Evolutionary conservation across 2,888 invertebrate species (phyloP).

Genomic region (Zhengitettix transpicula): DNA sequence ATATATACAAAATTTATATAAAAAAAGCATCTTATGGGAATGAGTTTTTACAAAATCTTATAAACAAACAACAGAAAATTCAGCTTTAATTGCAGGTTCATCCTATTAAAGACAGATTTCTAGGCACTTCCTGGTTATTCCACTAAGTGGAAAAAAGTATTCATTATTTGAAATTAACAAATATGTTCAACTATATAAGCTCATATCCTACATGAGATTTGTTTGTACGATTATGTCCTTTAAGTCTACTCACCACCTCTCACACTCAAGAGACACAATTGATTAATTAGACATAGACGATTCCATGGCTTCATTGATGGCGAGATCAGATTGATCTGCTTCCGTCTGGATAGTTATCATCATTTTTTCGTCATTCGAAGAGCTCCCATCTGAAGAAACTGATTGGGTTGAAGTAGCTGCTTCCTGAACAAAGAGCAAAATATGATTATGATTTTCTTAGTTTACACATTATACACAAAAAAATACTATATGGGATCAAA

Average conservation of each 20-base stretch:
- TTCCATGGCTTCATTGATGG: constrained; percentile 16
- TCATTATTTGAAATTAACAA: neutral
- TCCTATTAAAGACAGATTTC: neutral
- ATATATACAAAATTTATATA: no score
- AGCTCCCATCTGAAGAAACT: constrained; percentile 49
- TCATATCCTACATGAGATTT: neutral
- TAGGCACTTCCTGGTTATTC: neutral
- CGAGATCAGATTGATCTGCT: constrained; percentile 32
- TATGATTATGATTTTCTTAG: no score
- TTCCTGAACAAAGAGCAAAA: constrained; percentile 30
- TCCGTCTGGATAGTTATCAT: constrained; percentile 55
- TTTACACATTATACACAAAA: no score
- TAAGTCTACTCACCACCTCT: neutral
- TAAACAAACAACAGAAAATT: no score
- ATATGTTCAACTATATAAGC: neutral
- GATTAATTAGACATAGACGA: constrained; percentile 9
- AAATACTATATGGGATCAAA: no score
- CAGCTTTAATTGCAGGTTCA: no score
- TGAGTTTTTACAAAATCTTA: no score
- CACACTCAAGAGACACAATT: neutral
- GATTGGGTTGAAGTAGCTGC: constrained; percentile 58
- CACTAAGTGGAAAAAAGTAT: neutral
- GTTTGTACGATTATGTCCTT: no score
- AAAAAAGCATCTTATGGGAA: no score
- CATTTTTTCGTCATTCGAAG: constrained; percentile 58